phyloP scores from a whole-genome alignment of 2,888 invertebrate species.

The Diaphora mendica region DNA sequence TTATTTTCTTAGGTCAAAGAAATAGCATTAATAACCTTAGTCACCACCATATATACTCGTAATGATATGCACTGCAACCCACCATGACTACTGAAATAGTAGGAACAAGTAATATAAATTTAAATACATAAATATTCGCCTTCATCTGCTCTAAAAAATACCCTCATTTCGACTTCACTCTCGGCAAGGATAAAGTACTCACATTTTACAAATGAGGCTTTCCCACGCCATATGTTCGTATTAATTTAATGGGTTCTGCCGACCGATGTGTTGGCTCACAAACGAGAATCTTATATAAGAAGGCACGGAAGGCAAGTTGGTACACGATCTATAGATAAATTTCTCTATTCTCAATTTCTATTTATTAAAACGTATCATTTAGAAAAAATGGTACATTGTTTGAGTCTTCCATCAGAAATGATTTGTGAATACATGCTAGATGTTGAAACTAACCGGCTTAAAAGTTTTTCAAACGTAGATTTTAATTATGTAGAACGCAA shows the following conservation, averaged over 20 bases:
- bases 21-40: no score
- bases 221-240: constrained; percentile 28
- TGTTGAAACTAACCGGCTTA: no score
- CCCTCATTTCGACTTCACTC: constrained; percentile 5
- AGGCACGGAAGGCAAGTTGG: constrained; percentile 1
- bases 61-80: neutral
- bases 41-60: neutral
- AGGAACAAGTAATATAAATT: constrained; percentile 1
- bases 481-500: no score
- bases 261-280: constrained; percentile 30
- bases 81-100: neutral
- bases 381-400: no score
- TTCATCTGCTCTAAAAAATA: constrained; percentile 6
- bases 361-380: neutral
- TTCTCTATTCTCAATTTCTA: neutral
- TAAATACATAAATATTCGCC: constrained; percentile 2
- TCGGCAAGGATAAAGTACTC: constrained; percentile 7
- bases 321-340: constrained; percentile 16
- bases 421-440: no score
- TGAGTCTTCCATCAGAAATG: neutral
- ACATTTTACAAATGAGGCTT: constrained; percentile 8
- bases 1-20: neutral
- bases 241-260: constrained; percentile 39
- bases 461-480: no score
- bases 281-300: constrained; percentile 23